phyloP scores from a whole-genome alignment of 2,888 invertebrate genomes.

The Drosophila pegasa region DNA sequence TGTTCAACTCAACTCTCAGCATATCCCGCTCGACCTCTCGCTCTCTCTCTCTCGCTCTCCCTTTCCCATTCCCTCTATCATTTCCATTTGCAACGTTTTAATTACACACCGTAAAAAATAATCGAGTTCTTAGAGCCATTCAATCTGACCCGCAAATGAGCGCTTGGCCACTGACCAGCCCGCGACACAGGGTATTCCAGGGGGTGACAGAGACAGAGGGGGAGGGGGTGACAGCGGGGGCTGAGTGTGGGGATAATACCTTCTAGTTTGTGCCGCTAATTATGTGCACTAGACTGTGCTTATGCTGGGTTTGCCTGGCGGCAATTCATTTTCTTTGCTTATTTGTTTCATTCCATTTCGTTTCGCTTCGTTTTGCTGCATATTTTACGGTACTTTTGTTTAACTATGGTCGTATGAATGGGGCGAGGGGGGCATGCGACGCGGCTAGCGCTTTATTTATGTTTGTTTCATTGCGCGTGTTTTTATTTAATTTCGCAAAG shows the following conservation, averaged over 20 bases:
- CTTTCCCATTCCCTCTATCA: neutral
- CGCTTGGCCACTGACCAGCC: slow-evolving; percentile 65
- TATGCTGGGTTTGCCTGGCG: slow-evolving; percentile 41
- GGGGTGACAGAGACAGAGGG: neutral
- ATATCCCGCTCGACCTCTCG: neutral
- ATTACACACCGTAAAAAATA: slow-evolving; percentile 72
- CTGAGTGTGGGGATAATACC: slow-evolving; percentile 17
- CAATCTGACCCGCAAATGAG: slow-evolving; percentile 59
- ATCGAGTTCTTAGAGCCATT: slow-evolving; percentile 72
- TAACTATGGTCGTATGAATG: neutral
- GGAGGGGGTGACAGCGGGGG: neutral
- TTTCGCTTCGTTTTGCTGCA: slow-evolving; percentile 32
- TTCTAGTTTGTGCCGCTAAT: slow-evolving; percentile 52
- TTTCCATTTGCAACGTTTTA: slow-evolving; percentile 52
- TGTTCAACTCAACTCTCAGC: slow-evolving; percentile 45
- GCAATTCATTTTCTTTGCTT: slow-evolving; percentile 54
- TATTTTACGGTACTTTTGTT: slow-evolving; percentile 47
- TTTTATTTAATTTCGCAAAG: slow-evolving; percentile 73
- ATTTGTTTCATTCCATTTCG: slow-evolving; percentile 48
- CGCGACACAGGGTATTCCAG: neutral
- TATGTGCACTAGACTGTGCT: slow-evolving; percentile 76
- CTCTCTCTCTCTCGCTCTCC: neutral
- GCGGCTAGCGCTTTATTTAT: slow-evolving; percentile 53
- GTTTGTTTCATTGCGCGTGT: slow-evolving; percentile 70
- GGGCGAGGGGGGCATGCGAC: neutral